A percentile compares a stretch with the other conserved stretches of the same genome.
phyloP scores from a whole-genome alignment of 2,797 vertebrate species.

The Choloepus didactylus region DNA sequence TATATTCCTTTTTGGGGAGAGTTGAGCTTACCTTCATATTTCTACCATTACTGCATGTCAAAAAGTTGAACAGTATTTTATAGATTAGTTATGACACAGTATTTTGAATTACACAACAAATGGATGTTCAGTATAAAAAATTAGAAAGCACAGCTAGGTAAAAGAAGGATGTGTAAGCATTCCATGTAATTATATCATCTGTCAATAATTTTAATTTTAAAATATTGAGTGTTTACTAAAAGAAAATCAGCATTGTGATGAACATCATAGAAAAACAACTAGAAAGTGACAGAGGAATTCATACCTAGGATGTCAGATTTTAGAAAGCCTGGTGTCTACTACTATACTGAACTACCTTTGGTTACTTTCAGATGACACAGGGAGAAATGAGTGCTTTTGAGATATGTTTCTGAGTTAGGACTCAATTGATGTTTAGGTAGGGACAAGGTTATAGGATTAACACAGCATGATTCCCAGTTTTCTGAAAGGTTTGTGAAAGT shows the following conservation, averaged over 20 bases:
- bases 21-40: background rate
- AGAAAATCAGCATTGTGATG: background rate
- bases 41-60: background rate
- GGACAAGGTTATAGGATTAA: background rate
- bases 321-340: background rate
- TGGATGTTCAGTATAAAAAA: background rate
- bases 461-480: background rate
- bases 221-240: background rate
- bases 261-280: background rate
- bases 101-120: background rate
- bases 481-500: background rate
- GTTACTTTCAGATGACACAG: background rate
- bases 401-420: background rate
- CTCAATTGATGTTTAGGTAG: background rate
- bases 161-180: background rate
- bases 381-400: background rate
- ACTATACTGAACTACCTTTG: background rate
- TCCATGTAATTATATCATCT: background rate
- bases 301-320: background rate
- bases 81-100: background rate
- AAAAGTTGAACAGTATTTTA: conserved; percentile 13
- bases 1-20: background rate
- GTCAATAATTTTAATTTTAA: background rate
- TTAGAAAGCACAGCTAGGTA: background rate
- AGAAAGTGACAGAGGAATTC: background rate